Evolutionary conservation across 2,113 vertebrate species (phyloP).

Genomic region (Engraulis encrasicolus): DNA sequence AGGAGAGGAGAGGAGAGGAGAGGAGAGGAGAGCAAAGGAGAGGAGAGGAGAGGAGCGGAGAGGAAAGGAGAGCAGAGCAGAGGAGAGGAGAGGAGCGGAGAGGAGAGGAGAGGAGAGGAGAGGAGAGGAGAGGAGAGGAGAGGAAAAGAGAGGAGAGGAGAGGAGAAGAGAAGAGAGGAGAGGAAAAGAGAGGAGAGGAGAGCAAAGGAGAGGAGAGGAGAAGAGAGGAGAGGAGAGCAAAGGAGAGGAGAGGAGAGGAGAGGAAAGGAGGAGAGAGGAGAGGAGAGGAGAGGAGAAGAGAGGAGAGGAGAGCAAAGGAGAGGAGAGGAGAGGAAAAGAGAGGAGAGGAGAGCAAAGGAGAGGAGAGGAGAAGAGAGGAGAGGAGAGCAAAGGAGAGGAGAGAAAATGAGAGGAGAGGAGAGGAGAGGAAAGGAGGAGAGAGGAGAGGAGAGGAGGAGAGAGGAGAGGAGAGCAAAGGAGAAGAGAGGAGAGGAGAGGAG

Average conservation of each 20-base stretch:
- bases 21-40: too few species aligned
- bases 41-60: too few species aligned
- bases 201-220: neutral
- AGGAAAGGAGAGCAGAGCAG: neutral
- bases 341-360: neutral
- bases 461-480: constrained; percentile 38
- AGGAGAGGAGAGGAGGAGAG: constrained; percentile 42
- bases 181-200: neutral
- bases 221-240: neutral
- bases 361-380: neutral
- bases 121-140: neutral
- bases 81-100: neutral
- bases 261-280: neutral
- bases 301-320: neutral
- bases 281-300: neutral
- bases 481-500: too few species aligned
- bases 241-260: neutral
- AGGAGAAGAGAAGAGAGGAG: too few species aligned
- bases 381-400: too few species aligned
- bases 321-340: neutral
- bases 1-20: too few species aligned
- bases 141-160: neutral
- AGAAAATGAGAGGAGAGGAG: too few species aligned
- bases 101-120: neutral
- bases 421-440: constrained; percentile 3